phyloP scores from a whole-genome alignment of 2,888 invertebrate species.

The Rhingia campestris region DNA sequence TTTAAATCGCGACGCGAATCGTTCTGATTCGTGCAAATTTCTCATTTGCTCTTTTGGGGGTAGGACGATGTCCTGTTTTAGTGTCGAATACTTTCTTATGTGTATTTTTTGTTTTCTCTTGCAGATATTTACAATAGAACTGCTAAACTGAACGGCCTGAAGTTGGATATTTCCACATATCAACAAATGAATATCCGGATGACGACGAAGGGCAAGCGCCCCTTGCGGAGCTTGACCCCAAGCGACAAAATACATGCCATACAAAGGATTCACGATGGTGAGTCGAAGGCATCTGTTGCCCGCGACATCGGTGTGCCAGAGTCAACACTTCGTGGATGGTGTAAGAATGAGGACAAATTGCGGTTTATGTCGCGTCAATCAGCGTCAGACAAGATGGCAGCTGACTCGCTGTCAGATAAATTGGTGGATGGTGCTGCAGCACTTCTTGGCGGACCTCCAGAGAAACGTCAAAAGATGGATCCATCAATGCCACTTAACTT shows the following conservation, averaged over 20 bases:
- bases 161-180: conserved; percentile 82
- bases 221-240: conserved; percentile 90
- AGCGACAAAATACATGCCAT: conserved; percentile 92
- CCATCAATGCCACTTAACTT: conserved; percentile 81
- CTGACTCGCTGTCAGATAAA: conserved; percentile 80
- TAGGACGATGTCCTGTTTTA: conserved; percentile 17
- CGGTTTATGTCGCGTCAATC: conserved; percentile 88
- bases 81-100: conserved; percentile 21
- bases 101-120: conserved; percentile 61
- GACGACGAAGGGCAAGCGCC: conserved; percentile 90
- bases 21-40: conserved; percentile 66
- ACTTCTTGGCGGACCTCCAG: conserved; percentile 79
- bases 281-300: conserved; percentile 93
- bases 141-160: conserved; percentile 81
- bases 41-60: conserved; percentile 33
- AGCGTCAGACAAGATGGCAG: conserved; percentile 86
- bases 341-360: conserved; percentile 92
- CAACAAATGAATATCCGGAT: conserved; percentile 83
- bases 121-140: conserved; percentile 75
- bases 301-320: conserved; percentile 93
- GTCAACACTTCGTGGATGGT: conserved; percentile 93
- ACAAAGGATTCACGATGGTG: conserved; percentile 91
- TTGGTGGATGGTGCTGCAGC: conserved; percentile 78
- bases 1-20: conserved; percentile 69
- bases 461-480: conserved; percentile 81